Base-by-base conservation (phyloP, 2,888 invertebrate species). In the Drosophila mettleri region DNA sequence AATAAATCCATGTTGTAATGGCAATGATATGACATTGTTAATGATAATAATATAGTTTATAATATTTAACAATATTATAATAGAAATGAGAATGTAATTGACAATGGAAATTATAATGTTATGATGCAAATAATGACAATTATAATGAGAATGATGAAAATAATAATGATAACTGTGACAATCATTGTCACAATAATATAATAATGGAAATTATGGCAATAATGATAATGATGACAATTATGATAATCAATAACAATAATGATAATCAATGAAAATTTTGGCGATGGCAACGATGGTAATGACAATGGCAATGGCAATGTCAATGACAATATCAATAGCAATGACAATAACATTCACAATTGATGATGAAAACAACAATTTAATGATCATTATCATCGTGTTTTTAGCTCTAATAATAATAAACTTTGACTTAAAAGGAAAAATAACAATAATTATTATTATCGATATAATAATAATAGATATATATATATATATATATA, bases 141-240 rank as follows among this genome's bases (percentile, higher is more conserved):
- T 20, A 14, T 7, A 22, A 41, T 41, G 22, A n/a, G 3, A 41
- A 41, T 41, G 22, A 8, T 41, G 41, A 24, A 7, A 41, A 22
- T 41, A n/a, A 41, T 2, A 41, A 41, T 41, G 39, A 39, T 14
- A 41, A 22, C n/a, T n/a, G n/a, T 41, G 20, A 22, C 14, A 41
- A 41, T 41, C 14, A 18, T 8, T 7, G 1, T 29, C 1, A 29
- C 7, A 29, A 29, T 29, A 8, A 29, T n/a, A 41, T 41, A 22
- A 12, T 12, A 39, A 41, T 22, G 39, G n/a, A n/a, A n/a, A n/a
- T 7, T 18, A 38, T 38, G 38, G 22, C 14, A 41, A 41, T 41
- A 22, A 7, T 7, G 22, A 41, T 41, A 22, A 12, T 12, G 20
- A 41, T 22, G 39, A 41, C 12, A 41, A 41, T n/a, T n/a, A n/a